A percentile compares a stretch with the other conserved stretches of the same genome.
Conservation (phyloP, 2,888 invertebrate species). For the Prosapia bicincta region DNA sequence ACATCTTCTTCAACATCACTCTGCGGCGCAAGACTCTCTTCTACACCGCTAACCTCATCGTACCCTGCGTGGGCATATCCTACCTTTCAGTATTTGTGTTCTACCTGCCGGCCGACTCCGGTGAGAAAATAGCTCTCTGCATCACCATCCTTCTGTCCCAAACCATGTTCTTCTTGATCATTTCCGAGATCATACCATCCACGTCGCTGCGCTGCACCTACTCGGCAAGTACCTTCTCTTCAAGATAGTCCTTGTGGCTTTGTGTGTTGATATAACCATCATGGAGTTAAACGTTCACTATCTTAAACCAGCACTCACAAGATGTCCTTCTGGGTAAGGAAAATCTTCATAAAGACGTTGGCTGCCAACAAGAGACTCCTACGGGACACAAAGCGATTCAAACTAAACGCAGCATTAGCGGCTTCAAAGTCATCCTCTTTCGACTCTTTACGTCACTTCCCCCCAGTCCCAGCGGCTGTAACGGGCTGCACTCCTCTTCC, state of each 20-base stretch:
- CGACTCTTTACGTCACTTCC: no score
- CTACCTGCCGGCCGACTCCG: conserved; percentile 95
- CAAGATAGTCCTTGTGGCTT: conserved; percentile 86
- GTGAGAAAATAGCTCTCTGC: conserved; percentile 96
- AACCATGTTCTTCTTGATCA: conserved; percentile 92
- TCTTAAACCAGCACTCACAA: conserved; percentile 93
- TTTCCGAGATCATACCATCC: conserved; percentile 93
- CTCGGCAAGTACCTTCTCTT: conserved; percentile 89
- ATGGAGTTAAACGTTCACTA: conserved; percentile 90
- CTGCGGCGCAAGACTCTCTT: conserved; percentile 85
- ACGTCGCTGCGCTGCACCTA: conserved; percentile 86
- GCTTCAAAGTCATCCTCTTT: no score
- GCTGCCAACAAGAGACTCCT: conserved; percentile 67
- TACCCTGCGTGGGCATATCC: conserved; percentile 95
- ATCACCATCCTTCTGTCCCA: conserved; percentile 91
- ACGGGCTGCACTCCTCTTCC: no score
- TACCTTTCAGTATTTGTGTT: conserved; percentile 95
- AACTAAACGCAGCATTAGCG: no score
- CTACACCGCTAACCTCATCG: conserved; percentile 96
- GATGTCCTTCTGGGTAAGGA: conserved; percentile 92
- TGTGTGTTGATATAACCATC: conserved; percentile 89
- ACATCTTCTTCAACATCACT: conserved; percentile 98
- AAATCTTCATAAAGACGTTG: conserved; percentile 75
- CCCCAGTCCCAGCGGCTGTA: no score
- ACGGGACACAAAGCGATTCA: conserved; percentile 35